Conservation (phyloP, 2,888 invertebrate species). For the Autographa pulchrina region DNA sequence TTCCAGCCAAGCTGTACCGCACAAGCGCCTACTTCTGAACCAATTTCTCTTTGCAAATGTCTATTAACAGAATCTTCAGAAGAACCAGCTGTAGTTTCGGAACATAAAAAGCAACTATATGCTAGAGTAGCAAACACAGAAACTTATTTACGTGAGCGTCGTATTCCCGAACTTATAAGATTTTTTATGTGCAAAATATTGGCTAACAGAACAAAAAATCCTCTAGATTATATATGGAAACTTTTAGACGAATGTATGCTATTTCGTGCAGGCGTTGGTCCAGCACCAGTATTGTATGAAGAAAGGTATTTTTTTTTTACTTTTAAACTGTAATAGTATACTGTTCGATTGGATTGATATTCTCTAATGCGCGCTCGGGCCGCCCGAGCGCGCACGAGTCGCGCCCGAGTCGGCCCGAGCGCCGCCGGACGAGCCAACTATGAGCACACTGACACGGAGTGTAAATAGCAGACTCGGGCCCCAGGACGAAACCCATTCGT, state of each 20-base stretch:
- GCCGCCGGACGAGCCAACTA: no score
- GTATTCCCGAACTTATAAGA: conserved; percentile 80
- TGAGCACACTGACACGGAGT: no score
- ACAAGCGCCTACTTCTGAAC: conserved; percentile 25
- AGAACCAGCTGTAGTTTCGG: conserved; percentile 63
- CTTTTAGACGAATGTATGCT: conserved; percentile 81
- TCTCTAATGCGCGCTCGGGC: no score
- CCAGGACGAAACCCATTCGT: no score
- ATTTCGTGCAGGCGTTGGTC: conserved; percentile 78
- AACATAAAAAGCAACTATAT: conserved; percentile 72
- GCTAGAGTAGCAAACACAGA: conserved; percentile 78
- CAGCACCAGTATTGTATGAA: conserved; percentile 78
- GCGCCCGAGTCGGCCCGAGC: no score
- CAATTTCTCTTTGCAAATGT: conserved; percentile 72
- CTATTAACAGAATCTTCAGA: conserved; percentile 63
- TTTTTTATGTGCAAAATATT: conserved; percentile 79
- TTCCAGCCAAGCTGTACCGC: conserved; percentile 4
- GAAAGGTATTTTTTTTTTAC: conserved; percentile 62
- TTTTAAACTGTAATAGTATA: no score
- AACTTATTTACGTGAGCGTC: conserved; percentile 76
- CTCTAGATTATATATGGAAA: conserved; percentile 73
- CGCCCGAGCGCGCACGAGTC: no score
- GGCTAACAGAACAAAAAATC: conserved; percentile 70
- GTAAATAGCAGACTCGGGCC: no score
- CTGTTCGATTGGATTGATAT: no score